Evolutionary conservation across 1,140 invertebrate genomes (phyloP).

Genomic region (Thalassaphorura encarpata): DNA sequence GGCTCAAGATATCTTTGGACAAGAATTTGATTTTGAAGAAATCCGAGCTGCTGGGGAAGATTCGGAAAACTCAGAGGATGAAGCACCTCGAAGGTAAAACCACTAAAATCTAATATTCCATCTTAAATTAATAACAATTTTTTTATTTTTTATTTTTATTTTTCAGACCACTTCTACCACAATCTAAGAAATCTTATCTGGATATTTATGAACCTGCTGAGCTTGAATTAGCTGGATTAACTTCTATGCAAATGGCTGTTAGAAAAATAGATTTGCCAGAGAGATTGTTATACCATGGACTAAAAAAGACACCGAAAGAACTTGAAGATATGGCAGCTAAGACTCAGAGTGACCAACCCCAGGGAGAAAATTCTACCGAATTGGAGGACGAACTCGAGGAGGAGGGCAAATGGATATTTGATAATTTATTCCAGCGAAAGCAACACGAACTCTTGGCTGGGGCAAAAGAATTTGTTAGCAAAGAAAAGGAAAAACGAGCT

Average conservation of each 20-base stretch:
- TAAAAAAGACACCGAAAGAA: no score
- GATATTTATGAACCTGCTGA: constrained; percentile 96
- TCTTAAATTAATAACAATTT: constrained; percentile 5
- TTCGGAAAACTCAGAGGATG: constrained; percentile 46
- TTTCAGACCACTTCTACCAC: constrained; percentile 45
- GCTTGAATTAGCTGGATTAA: constrained; percentile 89
- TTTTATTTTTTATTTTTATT: background rate
- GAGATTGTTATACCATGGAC: no score
- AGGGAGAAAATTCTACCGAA: constrained; percentile 45
- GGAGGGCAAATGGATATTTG: constrained; percentile 96
- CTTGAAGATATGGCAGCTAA: no score
- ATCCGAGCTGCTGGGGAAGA: constrained; percentile 62
- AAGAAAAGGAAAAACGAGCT: no score
- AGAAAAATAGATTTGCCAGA: constrained; percentile 81
- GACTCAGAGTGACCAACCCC: no score
- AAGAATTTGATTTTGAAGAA: constrained; percentile 96
- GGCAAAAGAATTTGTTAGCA: no score
- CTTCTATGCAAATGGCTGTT: constrained; percentile 86
- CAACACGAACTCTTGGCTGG: no score
- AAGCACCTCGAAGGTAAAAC: constrained; percentile 24
- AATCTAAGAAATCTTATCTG: constrained; percentile 73
- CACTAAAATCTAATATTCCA: constrained; percentile 22
- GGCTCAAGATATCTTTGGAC: constrained; percentile 98
- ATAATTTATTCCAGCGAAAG: constrained; percentile 82
- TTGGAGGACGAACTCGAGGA: constrained; percentile 79